These are phyloP conservation scores for Rugalucina vietnamica DNA, from an alignment of 2,888 invertebrate genomes.

Conservation along the genomic window DNA sequence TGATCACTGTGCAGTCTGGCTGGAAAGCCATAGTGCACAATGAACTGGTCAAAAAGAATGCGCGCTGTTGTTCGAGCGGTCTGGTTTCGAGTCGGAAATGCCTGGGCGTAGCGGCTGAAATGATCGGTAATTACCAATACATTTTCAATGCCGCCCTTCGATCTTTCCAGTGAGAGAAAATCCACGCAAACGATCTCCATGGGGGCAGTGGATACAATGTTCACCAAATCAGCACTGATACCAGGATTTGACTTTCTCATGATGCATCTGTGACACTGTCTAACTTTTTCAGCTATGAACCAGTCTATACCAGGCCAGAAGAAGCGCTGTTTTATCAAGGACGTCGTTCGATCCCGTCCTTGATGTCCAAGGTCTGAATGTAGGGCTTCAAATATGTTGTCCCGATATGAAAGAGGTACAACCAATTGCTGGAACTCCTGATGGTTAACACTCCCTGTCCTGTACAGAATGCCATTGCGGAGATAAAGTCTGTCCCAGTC, in stretches of 20 bases:
- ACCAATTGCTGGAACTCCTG: neutral
- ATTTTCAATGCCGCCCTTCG: constrained; percentile 7
- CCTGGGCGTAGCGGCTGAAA: constrained; percentile 6
- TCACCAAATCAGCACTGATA: neutral
- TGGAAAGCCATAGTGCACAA: neutral
- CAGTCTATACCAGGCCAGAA: constrained; percentile 13
- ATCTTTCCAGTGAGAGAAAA: neutral
- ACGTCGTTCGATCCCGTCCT: constrained; percentile 4
- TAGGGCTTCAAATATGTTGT: neutral
- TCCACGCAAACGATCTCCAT: constrained; percentile 21
- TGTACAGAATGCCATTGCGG: neutral
- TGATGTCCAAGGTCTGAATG: constrained; percentile 14
- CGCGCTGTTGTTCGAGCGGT: neutral
- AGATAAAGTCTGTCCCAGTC: too few relatives aligned
- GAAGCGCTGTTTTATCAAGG: neutral
- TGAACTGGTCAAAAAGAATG: neutral
- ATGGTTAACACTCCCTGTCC: neutral
- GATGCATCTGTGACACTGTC: constrained; percentile 4
- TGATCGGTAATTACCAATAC: constrained; percentile 14
- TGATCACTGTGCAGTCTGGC: neutral
- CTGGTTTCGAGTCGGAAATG: constrained; percentile 8
- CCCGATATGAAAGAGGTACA: neutral
- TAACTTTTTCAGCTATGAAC: neutral
- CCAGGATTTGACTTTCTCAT: neutral
- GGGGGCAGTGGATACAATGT: neutral